Base-by-base conservation (phyloP, 2,888 invertebrate species). In the Leptarthrus brevirostris region DNA sequence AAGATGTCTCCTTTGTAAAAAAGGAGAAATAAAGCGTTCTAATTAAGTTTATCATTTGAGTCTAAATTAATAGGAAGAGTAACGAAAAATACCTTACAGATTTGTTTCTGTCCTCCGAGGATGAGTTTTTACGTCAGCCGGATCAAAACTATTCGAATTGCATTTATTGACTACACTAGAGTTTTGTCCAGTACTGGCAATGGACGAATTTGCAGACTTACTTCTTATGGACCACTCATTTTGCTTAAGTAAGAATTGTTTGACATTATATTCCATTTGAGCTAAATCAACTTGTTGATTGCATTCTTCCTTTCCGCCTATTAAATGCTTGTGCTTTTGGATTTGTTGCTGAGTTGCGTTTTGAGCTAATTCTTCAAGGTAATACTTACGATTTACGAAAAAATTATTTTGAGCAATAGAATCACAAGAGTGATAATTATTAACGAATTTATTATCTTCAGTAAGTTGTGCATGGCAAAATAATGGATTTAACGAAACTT, bases 221-320 rank as follows among this genome's bases (percentile, higher is more conserved):
- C 78, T 79, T 12, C 82, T 81, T 81, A 84, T 84, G 3, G 85
- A 85, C 85, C 85, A 85, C 78, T 85, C 85, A 73, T 85, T 85
- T 72, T 85, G 85, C 77, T 91, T 91, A 81, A 91, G 86, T 78
- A 92, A 83, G 83, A 92, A 91, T 82, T 90, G 89, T 83, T 91
- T 91, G n/a, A 92, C 92, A 81, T 92, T 91, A 80, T 91, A 91
- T 81, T 92, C 92, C 91, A 92, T 92, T 81, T 91, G 88, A 18
- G 90, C 90, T 78, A 91, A 88, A 81, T 90, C 89, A 78, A 89
- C 88, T 6, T 87, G 87, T 84, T 47, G 74, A 76, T 81, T 83
- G 77, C 81, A 81, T 36, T 81, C 30, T 20, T 56, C 8, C 71
- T 73, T 44, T 53, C 61, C 40, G 8, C 4, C 14, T 18, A 20